Evolutionary conservation across 2,888 invertebrate genomes (phyloP).

Genomic region (Falcaria lacertinaria): DNA sequence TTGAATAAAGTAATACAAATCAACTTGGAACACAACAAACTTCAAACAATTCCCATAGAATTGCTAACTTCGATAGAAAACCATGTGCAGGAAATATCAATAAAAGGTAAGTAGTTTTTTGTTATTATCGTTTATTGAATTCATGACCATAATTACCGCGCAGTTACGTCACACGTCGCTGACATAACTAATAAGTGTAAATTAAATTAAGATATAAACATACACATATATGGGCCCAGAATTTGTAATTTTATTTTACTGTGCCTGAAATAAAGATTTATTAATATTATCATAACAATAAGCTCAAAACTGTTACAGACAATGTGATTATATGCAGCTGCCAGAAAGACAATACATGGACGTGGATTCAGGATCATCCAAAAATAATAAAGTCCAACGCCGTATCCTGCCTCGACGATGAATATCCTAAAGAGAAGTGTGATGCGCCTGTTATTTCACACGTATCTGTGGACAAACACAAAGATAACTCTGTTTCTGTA

Average conservation of each 20-base stretch:
- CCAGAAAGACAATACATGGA: conserved; percentile 94
- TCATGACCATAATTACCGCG: too few species aligned
- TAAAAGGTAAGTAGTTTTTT: conserved; percentile 84
- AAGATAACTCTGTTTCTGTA: conserved; percentile 90
- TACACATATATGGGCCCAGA: too few species aligned
- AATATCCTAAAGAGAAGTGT: conserved; percentile 68
- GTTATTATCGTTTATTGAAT: too few species aligned
- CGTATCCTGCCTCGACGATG: conserved; percentile 58
- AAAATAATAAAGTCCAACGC: conserved; percentile 60
- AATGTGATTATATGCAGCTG: conserved; percentile 94
- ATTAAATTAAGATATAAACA: too few species aligned
- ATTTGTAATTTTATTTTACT: too few species aligned
- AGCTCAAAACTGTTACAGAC: conserved; percentile 75
- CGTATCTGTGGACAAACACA: conserved; percentile 91
- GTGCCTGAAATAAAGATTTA: conserved; percentile 2
- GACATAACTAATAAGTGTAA: too few species aligned
- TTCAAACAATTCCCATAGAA: conserved; percentile 88
- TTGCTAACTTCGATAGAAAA: conserved; percentile 90
- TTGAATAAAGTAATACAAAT: conserved; percentile 87
- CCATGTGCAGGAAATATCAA: conserved; percentile 87
- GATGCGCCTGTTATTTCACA: conserved; percentile 88
- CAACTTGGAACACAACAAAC: conserved; percentile 90
- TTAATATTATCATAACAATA: neutral
- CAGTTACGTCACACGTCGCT: too few species aligned
- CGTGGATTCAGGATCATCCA: conserved; percentile 94